Evolutionary conservation across 1,140 invertebrate genomes (phyloP).

Genomic region (Leptinotarsa lineolata): DNA sequence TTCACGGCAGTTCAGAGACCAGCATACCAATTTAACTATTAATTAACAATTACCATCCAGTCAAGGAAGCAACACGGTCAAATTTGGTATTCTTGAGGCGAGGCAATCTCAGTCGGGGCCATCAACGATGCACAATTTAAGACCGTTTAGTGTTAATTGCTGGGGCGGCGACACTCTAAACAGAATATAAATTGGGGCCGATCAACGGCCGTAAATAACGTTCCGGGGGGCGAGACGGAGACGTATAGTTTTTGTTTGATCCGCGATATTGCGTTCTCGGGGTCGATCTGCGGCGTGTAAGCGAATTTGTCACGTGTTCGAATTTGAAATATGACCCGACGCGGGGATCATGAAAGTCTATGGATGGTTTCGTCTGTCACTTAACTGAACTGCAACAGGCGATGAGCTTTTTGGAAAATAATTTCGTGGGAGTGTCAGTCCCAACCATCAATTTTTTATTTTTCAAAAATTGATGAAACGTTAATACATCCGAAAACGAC

Average conservation of each 20-base stretch:
- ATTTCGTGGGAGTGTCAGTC: no score
- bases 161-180: constrained; percentile 34
- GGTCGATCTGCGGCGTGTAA: background rate
- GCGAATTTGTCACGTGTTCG: no score
- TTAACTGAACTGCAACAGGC: background rate
- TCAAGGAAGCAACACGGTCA: constrained; percentile 19
- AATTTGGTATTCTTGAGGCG: constrained; percentile 36
- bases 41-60: constrained; percentile 21
- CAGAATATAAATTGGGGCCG: constrained; percentile 38
- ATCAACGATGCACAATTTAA: constrained; percentile 37
- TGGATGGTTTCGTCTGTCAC: background rate
- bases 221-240: background rate
- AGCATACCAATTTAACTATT: constrained; percentile 16
- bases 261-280: background rate
- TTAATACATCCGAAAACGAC: no score
- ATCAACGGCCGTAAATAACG: constrained; percentile 35
- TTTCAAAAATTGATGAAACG: no score
- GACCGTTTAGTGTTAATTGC: constrained; percentile 39
- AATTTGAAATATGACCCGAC: no score
- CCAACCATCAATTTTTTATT: no score
- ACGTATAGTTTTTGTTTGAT: constrained; percentile 24
- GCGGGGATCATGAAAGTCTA: background rate
- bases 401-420: no score
- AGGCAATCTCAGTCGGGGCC: constrained; percentile 32
- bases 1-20: background rate